phyloP scores from a whole-genome alignment of 2,797 vertebrate genomes.

The Iguana delicatissima region DNA sequence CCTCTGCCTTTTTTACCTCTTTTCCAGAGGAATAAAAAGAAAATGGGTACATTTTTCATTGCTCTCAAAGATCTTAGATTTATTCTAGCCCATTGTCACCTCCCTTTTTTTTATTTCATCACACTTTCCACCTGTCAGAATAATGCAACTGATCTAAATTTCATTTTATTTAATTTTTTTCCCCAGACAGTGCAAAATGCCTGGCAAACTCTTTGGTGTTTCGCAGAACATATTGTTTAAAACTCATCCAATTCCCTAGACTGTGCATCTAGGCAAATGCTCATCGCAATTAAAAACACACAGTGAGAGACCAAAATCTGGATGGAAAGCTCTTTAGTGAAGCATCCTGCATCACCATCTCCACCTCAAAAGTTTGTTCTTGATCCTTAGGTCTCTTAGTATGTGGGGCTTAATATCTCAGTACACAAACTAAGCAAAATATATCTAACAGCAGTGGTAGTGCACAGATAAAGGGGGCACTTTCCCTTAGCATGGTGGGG shows the following conservation, averaged over 20 bases:
- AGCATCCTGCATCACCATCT: background rate
- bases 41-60: conserved; percentile 50
- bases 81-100: conserved; percentile 35
- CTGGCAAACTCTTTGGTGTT: conserved; percentile 35
- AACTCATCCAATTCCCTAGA: conserved; percentile 34
- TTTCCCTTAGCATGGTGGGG: no score
- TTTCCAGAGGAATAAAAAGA: conserved; percentile 46
- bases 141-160: conserved; percentile 37
- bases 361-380: background rate
- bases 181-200: conserved; percentile 16
- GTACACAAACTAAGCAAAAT: background rate
- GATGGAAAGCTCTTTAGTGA: background rate
- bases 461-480: no score
- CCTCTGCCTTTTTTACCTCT: background rate
- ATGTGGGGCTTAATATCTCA: no score
- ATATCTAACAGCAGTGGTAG: background rate
- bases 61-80: conserved; percentile 5
- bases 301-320: background rate
- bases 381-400: background rate
- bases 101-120: conserved; percentile 51
- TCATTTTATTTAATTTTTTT: conserved; percentile 30
- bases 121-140: conserved; percentile 39
- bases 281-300: conserved; percentile 7
- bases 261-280: background rate
- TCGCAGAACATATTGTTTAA: conserved; percentile 47